Base-by-base conservation (phyloP, 2,113 vertebrate species). In the Perca flavescens region DNA sequence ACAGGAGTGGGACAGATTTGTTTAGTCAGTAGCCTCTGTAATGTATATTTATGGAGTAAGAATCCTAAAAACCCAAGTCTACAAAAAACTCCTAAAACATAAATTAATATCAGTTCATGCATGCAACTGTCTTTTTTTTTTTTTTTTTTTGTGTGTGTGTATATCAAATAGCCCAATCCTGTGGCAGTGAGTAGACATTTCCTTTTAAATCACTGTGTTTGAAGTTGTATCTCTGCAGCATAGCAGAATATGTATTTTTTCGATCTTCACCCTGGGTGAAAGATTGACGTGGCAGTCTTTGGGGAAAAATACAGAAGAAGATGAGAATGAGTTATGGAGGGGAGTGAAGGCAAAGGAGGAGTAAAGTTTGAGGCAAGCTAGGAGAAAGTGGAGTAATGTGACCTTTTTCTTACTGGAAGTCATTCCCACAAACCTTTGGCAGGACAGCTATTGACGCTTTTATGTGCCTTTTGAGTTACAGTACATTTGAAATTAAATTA, bases 401-500 rank as follows among this genome's bases (percentile, higher is more conserved):
- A 83, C 85, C 82, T 86, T 89, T 87, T 19, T 25, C 46, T 70
- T 43, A 65, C 25, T 84, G 52, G 25, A 49, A 77, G 67, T 68
- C 22, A 74, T 86, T 87, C 80, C 79, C 84, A 73, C 77, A 86
- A 86, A 77, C 16, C 71, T 57, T 79, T 92, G 83, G 85, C 89
- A 88, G 50, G 10, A 64, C 43, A 8, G 22, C 58, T 14, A 11
- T 70, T 81, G 66, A 71, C 5, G 22, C 75, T 85, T 87, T 86
- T 80, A 79, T 19, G 69, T 0, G 28, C 60, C 68, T 53, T 83
- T 79, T 75, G 21, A 76, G 65, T 63, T 68, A 14, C 40, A 34
- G 25, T 25, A 25, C 25, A 25, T 77, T 60, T 75, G 5, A 84
- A 83, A 91, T 92, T 43, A 25, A 84, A 91, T 92, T 89, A 78